A percentile compares a stretch with the other conserved stretches of the same genome.
These are phyloP conservation scores for Drosophila albomicans DNA, from an alignment of 1,140 invertebrate species.

Conservation along the genomic window DNA sequence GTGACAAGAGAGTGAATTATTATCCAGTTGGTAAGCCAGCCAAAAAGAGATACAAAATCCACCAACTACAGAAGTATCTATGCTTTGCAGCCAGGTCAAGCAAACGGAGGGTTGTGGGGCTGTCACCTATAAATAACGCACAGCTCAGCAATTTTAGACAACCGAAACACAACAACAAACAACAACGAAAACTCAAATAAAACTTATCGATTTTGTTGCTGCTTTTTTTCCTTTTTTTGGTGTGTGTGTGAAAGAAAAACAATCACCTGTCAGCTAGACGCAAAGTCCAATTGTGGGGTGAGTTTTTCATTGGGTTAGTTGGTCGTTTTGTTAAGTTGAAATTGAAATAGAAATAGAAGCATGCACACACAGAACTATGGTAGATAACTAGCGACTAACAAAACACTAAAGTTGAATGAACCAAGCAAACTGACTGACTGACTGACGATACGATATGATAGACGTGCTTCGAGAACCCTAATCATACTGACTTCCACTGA, in stretches of 20 bases:
- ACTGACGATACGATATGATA: conserved; percentile 14
- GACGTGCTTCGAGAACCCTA: conserved; percentile 1
- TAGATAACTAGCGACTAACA: conserved; percentile 29
- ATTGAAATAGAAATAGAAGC: conserved; percentile 18
- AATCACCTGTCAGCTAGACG: conserved; percentile 39
- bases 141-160: conserved; percentile 41
- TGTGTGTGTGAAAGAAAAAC: conserved; percentile 28
- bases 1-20: conserved; percentile 38
- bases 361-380: conserved; percentile 8
- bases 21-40: conserved; percentile 24
- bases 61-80: conserved; percentile 8
- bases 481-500: background rate
- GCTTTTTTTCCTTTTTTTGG: background rate
- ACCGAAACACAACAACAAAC: conserved; percentile 9
- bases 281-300: conserved; percentile 19
- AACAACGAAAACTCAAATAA: conserved; percentile 24
- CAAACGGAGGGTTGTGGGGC: background rate
- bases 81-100: conserved; percentile 34
- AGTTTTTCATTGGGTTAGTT: conserved; percentile 59
- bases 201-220: conserved; percentile 34
- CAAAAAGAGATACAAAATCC: conserved; percentile 1
- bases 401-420: conserved; percentile 63
- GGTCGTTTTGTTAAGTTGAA: conserved; percentile 28
- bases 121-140: conserved; percentile 49
- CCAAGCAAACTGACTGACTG: conserved; percentile 8